phyloP scores from a whole-genome alignment of 2,113 vertebrate genomes.

The Gyps fulvus region DNA sequence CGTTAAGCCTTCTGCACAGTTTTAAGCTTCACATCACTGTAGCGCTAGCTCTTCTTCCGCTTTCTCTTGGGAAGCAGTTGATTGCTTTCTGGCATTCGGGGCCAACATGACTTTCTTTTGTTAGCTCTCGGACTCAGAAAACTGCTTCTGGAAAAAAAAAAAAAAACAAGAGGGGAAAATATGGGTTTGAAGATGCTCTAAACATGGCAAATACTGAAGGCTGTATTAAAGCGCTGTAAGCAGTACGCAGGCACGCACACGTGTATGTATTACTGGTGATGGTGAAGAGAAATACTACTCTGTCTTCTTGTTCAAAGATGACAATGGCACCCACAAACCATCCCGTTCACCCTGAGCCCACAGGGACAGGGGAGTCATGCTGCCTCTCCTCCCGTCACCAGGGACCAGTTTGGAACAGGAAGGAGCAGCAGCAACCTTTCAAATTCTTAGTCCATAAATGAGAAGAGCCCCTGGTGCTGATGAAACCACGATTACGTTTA shows the following conservation, averaged over 20 bases:
- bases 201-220: accelerated
- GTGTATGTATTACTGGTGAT: accelerated
- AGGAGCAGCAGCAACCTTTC: background rate
- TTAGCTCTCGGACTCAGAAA: background rate
- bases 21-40: background rate
- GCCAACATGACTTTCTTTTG: background rate
- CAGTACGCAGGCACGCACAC: accelerated
- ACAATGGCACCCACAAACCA: accelerated
- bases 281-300: background rate
- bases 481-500: accelerated
- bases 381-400: background rate
- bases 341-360: accelerated
- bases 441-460: background rate
- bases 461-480: background rate
- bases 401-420: accelerated
- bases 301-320: background rate
- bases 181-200: background rate
- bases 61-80: conserved; percentile 34
- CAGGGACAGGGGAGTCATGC: accelerated
- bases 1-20: accelerated
- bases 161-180: background rate
- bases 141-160: background rate
- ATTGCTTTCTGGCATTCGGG: accelerated
- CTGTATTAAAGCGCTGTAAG: accelerated
- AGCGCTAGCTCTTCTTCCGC: conserved; percentile 50